Percentiles rank a stretch among this genome's conserved stretches.
These are phyloP conservation scores for Leptestheria dahalacensis DNA, from an alignment of 1,140 invertebrate species.

Conservation along the genomic window DNA sequence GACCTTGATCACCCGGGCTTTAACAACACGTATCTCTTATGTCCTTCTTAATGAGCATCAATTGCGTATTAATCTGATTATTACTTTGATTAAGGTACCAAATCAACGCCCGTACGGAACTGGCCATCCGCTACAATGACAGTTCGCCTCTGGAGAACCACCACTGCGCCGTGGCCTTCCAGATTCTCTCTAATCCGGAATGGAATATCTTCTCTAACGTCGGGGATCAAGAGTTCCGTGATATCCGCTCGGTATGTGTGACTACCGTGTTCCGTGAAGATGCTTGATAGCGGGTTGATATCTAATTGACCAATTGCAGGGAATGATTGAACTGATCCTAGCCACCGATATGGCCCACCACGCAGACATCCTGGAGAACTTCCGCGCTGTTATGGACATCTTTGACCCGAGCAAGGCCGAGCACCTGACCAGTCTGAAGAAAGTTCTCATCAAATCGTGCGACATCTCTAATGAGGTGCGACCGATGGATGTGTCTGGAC, in stretches of 20 bases:
- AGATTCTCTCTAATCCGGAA: constrained; percentile 6
- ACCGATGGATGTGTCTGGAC: constrained; percentile 31
- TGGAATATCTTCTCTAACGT: constrained; percentile 9
- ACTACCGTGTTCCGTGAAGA: background rate
- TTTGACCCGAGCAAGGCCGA: constrained; percentile 22
- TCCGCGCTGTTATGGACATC: constrained; percentile 26
- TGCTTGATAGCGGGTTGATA: background rate
- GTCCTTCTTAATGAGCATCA: background rate
- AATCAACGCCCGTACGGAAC: constrained; percentile 7
- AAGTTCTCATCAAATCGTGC: constrained; percentile 33
- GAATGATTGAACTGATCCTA: constrained; percentile 30
- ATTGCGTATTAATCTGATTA: background rate
- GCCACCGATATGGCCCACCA: constrained; percentile 33
- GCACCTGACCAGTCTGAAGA: constrained; percentile 28
- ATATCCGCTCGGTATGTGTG: constrained; percentile 1
- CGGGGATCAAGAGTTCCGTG: background rate
- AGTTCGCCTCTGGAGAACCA: constrained; percentile 7
- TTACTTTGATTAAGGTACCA: background rate
- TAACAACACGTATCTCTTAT: constrained; percentile 30
- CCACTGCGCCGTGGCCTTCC: constrained; percentile 5
- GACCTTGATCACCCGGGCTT: constrained; percentile 34
- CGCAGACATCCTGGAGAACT: constrained; percentile 30
- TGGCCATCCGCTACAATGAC: constrained; percentile 8
- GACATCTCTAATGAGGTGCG: constrained; percentile 34
- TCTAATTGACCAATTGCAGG: constrained; percentile 15